Base-by-base conservation (phyloP, 1,140 invertebrate species). In the Cyclargus thomasi region DNA sequence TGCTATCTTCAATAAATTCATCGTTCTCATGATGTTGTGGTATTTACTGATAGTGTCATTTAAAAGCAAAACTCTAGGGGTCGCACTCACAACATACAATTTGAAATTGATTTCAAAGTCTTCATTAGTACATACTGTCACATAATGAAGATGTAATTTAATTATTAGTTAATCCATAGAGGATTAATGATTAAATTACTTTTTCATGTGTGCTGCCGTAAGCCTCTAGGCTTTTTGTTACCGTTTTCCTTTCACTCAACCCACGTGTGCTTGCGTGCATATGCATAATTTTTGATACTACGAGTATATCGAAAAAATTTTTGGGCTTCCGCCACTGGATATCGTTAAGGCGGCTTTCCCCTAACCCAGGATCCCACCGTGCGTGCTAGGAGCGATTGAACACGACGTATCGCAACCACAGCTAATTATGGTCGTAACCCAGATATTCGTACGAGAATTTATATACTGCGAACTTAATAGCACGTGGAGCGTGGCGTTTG, bases 381-480 rank as follows among this genome's bases (percentile, higher is more conserved):
- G 65, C 65, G 65, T 67, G 29, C 53, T 36, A 67, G 17, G 53
- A 55, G 55, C 36, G 57, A 36, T 20, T 59, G 57, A 67, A 67
- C 65, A 67, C 55, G 65, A 29, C 53, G 18, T 59, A 35, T 53
- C 29, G 20, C 53, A 18, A 20, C 55, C 55, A 21, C 64, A 20
- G 65, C 65, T 62, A 59, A 59, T 62, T 67, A 53, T 65, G 65
- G 29, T 67, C 55, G 29, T 39, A 53, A 35, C 55, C 65, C 65
- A 67, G 65, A 36, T 67, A 62, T 62, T 57, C 39, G 64, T 65
- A 65, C 64, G 64, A 53, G 64, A 59, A 66, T 59, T 66, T 23
- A 35, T 59, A 57, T 59, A 66, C 57, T 20, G 65, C 36, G 35
- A 66, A 66, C 65, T 57, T 66, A 66, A 57, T 66, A 66, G 29